Evolutionary conservation across 2,797 vertebrate species (phyloP).

Genomic region (Antrozous pallidus): DNA sequence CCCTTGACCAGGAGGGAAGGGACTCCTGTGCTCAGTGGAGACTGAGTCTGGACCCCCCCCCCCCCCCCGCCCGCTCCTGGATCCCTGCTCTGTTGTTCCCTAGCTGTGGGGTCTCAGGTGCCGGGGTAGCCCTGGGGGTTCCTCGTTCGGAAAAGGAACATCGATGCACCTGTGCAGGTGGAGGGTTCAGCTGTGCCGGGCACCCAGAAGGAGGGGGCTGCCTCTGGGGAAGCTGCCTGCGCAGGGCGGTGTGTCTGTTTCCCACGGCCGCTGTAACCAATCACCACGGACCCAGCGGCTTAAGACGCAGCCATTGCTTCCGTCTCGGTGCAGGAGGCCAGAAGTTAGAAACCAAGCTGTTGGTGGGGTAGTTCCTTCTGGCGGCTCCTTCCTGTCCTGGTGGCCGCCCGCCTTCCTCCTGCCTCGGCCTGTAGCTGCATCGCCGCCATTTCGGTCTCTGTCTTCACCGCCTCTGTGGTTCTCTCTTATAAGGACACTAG

Average conservation of each 20-base stretch:
- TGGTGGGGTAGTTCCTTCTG: not conserved
- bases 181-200: not conserved
- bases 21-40: not conserved
- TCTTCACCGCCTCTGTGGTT: not conserved
- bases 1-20: not conserved
- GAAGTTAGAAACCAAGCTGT: not conserved
- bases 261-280: not conserved
- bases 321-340: not conserved
- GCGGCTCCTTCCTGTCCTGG: not conserved
- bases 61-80: fast-evolving
- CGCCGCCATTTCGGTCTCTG: not conserved
- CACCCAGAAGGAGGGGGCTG: not conserved
- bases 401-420: not conserved
- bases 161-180: fast-evolving
- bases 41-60: not conserved
- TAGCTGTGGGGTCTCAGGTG: not conserved
- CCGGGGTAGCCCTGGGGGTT: fast-evolving
- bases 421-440: not conserved
- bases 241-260: not conserved
- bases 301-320: not conserved
- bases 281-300: not conserved
- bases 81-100: not conserved
- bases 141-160: not conserved
- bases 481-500: not conserved
- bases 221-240: fast-evolving